Conservation (phyloP, 2,797 vertebrate genomes). For the Enteromius unitaeniatus region DNA sequence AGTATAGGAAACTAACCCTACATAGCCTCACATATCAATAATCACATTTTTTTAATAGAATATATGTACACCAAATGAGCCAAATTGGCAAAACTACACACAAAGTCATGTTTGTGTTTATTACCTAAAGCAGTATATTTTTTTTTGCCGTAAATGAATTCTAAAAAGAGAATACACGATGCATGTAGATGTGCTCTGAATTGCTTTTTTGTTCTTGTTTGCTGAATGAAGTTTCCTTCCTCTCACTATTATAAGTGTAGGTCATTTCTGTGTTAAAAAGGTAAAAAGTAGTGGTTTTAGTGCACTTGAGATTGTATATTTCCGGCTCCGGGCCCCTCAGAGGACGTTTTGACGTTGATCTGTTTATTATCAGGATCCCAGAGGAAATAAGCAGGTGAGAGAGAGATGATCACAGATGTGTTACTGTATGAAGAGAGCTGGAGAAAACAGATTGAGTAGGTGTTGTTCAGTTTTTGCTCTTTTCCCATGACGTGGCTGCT, state of each 20-base stretch:
- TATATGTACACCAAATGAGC: not conserved
- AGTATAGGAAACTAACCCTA: no score
- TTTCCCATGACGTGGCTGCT: slow-evolving; percentile 11
- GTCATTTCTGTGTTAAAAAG: no score
- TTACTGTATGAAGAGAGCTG: not conserved
- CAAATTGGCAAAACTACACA: not conserved
- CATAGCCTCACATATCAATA: no score
- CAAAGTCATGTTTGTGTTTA: not conserved
- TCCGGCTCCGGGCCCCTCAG: not conserved
- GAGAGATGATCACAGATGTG: slow-evolving; percentile 39
- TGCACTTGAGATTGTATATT: not conserved
- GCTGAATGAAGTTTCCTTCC: not conserved
- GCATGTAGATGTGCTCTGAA: not conserved
- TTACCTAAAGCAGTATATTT: not conserved
- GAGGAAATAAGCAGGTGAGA: slow-evolving; percentile 43
- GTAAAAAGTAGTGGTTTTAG: not conserved
- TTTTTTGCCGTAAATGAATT: not conserved
- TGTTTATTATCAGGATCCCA: slow-evolving; percentile 48
- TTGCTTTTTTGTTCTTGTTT: not conserved
- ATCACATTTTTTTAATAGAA: no score
- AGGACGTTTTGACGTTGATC: slow-evolving; percentile 26
- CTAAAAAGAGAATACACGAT: not conserved
- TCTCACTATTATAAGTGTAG: not conserved
- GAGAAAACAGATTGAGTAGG: slow-evolving; percentile 21
- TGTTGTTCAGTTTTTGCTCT: slow-evolving; percentile 14